Conservation (phyloP, 2,888 invertebrate species). For the Tenodera sinensis region DNA sequence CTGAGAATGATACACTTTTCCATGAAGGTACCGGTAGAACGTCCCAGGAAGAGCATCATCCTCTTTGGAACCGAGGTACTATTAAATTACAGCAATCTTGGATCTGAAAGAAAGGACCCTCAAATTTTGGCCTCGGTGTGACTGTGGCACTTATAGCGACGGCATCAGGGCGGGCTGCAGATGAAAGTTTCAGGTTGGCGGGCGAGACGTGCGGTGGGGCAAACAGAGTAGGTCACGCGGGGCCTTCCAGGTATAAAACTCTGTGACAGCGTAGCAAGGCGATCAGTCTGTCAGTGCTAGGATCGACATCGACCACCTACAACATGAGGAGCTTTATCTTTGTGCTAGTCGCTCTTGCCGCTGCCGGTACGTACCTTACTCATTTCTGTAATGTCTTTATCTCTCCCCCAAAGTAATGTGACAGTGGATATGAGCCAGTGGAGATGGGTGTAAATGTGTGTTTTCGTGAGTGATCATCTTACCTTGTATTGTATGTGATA, state of each 20-base stretch:
- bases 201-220: not conserved
- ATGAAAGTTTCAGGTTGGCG: not conserved
- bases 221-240: slow-evolving; percentile 18
- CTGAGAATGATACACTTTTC: too few species aligned
- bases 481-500: not conserved
- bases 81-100: not conserved
- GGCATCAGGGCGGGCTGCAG: not conserved
- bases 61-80: not conserved
- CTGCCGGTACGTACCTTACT: slow-evolving; percentile 44
- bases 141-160: not conserved
- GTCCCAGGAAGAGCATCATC: not conserved
- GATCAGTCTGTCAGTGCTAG: not conserved
- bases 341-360: slow-evolving; percentile 45
- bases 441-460: not conserved
- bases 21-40: not conserved
- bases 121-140: not conserved
- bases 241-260: not conserved
- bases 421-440: not conserved
- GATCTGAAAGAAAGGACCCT: not conserved
- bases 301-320: slow-evolving; percentile 37
- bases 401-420: not conserved
- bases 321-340: slow-evolving; percentile 44
- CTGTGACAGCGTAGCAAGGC: not conserved
- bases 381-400: not conserved
- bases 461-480: not conserved